Base-by-base conservation (phyloP, 2,888 invertebrate species). In the Cheilosia impressa region DNA sequence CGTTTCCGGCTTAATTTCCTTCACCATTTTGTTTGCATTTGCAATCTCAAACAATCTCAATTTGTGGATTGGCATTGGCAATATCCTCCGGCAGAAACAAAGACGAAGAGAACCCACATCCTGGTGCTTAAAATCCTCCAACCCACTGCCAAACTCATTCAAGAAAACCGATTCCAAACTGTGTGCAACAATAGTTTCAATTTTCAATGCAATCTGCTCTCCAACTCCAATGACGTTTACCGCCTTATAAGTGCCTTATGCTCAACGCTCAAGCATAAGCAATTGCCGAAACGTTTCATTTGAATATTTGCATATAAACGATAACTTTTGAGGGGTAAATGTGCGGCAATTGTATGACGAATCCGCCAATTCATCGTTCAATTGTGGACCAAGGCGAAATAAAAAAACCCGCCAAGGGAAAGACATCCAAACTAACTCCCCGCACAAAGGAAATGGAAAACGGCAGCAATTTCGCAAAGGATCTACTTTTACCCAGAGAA, bases 251-350 rank as follows among this genome's bases (percentile, higher is more conserved):
- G 53, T 63, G 57, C 50, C 34, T 75, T 57, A 65, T 57, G 63
- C 43, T 43, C 38, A 55, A 65, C 50, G 63, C 43, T 43, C 38
- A 55, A 62, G 58, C 38, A 22, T 7, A 31, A 62, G 10, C 53
- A 66, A 52, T 38, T 15, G 34, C 47, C 24, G 55, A 72, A 65
- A 72, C 72, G n/a, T 72, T 79, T 65, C 55, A 76, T 79, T 76
- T 41, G 50, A 81, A 68, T 62, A 85, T 85, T 85, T 85, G 85
- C 85, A 85, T 85, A 85, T 63, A 85, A 85, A 85, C 81, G 85
- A 85, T 77, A 72, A 85, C 81, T 77, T 85, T 72, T 65, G 63
- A 85, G 77, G 52, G 52, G 62, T 72, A 72, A 76, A 85, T 72
- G 76, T 81, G 81, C 81, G 72, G 34, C 76, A 80, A 76, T 76